These are phyloP conservation scores for Aphaenogaster floridana DNA, from an alignment of 1,140 invertebrate species.

Conservation along the genomic window DNA sequence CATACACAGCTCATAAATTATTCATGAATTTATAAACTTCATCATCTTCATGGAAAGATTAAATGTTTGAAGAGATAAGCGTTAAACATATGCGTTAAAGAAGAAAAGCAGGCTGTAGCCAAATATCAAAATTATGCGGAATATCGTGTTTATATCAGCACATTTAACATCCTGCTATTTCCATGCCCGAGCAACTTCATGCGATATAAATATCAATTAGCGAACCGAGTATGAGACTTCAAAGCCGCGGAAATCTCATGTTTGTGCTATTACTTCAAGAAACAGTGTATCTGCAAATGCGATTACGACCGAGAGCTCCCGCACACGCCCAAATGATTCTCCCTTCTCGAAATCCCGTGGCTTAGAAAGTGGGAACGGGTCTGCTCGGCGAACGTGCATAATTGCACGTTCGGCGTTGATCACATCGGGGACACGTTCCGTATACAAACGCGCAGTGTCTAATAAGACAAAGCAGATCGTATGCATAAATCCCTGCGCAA, in stretches of 20 bases:
- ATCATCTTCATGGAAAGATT: background rate
- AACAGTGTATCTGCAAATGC: slow-evolving; percentile 32
- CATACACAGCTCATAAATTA: background rate
- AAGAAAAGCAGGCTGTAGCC: background rate
- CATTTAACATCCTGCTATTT: background rate
- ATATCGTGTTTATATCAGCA: background rate
- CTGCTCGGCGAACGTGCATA: slow-evolving; percentile 52
- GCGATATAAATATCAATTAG: slow-evolving; percentile 14
- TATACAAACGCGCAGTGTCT: slow-evolving; percentile 43
- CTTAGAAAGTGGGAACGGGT: slow-evolving; percentile 49
- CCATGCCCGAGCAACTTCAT: background rate
- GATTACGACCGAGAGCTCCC: slow-evolving; percentile 31
- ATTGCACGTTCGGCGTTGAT: slow-evolving; percentile 51
- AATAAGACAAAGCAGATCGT: slow-evolving; percentile 53
- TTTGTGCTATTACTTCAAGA: slow-evolving; percentile 17
- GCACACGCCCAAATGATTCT: slow-evolving; percentile 17
- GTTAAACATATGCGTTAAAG: background rate
- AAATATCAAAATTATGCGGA: background rate
- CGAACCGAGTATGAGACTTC: background rate
- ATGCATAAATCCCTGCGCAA: slow-evolving; percentile 10
- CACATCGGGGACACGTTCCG: slow-evolving; percentile 49
- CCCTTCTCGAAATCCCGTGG: slow-evolving; percentile 39
- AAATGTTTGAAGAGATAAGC: background rate
- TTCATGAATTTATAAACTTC: background rate
- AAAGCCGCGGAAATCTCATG: slow-evolving; percentile 32